Percentiles rank a stretch among this genome's conserved stretches.
Evolutionary conservation across 1,140 invertebrate species (phyloP).

Genomic region (Drosophila ananassae): DNA sequence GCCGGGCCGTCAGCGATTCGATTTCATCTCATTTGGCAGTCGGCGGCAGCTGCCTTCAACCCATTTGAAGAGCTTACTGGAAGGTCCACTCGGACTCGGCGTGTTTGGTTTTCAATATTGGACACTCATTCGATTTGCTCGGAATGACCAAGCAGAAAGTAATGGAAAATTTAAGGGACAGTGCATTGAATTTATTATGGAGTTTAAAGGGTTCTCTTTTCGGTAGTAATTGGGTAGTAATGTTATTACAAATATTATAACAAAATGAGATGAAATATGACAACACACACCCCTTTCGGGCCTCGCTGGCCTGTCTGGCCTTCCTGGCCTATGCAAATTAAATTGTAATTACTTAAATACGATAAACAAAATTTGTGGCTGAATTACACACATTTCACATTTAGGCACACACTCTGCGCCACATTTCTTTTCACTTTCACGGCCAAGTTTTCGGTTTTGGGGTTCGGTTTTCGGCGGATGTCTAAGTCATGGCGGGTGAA

Average conservation of each 20-base stretch:
- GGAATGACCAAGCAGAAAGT: conserved; percentile 5
- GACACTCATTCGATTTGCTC: conserved; percentile 6
- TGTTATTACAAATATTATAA: neutral
- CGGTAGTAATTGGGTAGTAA: neutral
- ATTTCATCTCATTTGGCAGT: conserved; percentile 35
- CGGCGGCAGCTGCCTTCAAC: conserved; percentile 31
- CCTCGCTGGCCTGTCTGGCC: neutral
- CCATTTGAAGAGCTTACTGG: conserved; percentile 33
- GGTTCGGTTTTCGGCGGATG: conserved; percentile 57
- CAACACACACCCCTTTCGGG: neutral
- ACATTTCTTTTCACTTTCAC: conserved; percentile 59
- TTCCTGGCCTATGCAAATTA: conserved; percentile 29
- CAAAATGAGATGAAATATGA: neutral
- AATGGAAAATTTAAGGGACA: neutral
- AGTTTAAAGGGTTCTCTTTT: neutral
- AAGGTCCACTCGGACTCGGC: conserved; percentile 13
- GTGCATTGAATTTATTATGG: neutral
- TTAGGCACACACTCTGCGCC: conserved; percentile 43
- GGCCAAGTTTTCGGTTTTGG: conserved; percentile 37
- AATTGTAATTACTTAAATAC: conserved; percentile 70
- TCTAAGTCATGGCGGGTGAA: conserved; percentile 27
- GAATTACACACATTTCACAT: conserved; percentile 68
- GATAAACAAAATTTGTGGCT: conserved; percentile 52
- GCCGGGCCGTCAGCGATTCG: conserved; percentile 49
- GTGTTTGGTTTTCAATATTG: neutral